Evolutionary conservation across 2,888 invertebrate genomes (phyloP).

Genomic region (Prosapia bicincta): DNA sequence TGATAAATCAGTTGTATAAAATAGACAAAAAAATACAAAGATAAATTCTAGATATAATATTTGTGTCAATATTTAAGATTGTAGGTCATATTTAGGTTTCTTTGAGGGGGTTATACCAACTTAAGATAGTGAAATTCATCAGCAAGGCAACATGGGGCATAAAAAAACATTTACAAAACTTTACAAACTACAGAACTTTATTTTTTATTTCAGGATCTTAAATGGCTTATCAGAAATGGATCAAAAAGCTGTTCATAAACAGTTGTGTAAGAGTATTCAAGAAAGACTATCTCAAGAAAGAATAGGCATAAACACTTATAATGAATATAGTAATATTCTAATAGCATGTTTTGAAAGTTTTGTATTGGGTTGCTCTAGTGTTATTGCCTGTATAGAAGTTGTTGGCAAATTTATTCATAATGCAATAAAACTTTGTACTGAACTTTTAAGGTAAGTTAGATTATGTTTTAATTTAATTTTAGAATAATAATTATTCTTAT

Average conservation of each 20-base stretch:
- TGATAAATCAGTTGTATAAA: too few relatives aligned
- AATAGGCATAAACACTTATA: neutral
- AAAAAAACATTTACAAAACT: too few relatives aligned
- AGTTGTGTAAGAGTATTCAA: neutral
- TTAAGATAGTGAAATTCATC: too few relatives aligned
- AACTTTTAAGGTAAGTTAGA: conserved; percentile 8
- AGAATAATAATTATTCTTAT: too few relatives aligned
- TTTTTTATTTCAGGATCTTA: conserved; percentile 6
- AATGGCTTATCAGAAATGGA: neutral
- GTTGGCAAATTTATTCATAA: neutral
- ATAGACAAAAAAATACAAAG: too few relatives aligned
- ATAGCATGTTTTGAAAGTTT: conserved; percentile 17
- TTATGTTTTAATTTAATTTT: too few relatives aligned
- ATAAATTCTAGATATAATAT: too few relatives aligned
- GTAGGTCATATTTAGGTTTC: too few relatives aligned
- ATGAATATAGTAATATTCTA: conserved; percentile 7
- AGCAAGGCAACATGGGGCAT: too few relatives aligned
- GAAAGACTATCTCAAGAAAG: neutral
- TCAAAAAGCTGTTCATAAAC: neutral
- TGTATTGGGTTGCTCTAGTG: neutral
- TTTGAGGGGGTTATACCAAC: too few relatives aligned
- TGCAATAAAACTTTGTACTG: neutral
- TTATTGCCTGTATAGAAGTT: neutral
- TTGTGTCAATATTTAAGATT: too few relatives aligned
- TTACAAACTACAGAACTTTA: too few relatives aligned